phyloP scores from a whole-genome alignment of 2,888 invertebrate species.

The Hetaerina titia region DNA sequence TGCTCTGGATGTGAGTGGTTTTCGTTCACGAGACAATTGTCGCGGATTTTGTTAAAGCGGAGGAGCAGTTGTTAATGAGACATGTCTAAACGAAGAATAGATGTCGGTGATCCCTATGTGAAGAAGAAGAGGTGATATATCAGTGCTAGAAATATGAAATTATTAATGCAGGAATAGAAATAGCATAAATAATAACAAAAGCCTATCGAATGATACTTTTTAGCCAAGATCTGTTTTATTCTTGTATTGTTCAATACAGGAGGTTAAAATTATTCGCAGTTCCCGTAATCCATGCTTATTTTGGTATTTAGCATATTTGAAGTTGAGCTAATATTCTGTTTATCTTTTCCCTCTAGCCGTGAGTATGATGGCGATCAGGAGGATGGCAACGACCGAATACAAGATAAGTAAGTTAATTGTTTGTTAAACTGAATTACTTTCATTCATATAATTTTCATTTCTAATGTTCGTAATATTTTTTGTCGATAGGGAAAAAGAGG shows the following conservation, averaged over 20 bases:
- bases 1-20: background rate
- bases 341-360: slow-evolving; percentile 51
- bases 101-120: slow-evolving; percentile 90
- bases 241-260: background rate
- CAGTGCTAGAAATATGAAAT: background rate
- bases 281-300: background rate
- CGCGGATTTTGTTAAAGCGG: background rate
- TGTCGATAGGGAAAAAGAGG: slow-evolving; percentile 70
- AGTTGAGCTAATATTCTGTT: background rate
- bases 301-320: background rate
- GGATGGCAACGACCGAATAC: slow-evolving; percentile 54
- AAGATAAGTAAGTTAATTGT: slow-evolving; percentile 67
- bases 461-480: background rate
- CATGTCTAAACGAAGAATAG: slow-evolving; percentile 92
- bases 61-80: slow-evolving; percentile 64
- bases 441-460: background rate
- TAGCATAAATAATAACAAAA: slow-evolving; percentile 47
- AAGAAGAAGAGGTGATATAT: slow-evolving; percentile 75
- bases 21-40: background rate
- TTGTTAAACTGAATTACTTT: background rate
- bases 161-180: background rate
- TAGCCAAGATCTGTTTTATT: background rate
- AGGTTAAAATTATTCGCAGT: too few species aligned
- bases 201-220: background rate
- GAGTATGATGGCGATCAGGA: slow-evolving; percentile 69